Base-by-base conservation (phyloP, 2,797 vertebrate genomes). In the Neomorphus geoffroyi region DNA sequence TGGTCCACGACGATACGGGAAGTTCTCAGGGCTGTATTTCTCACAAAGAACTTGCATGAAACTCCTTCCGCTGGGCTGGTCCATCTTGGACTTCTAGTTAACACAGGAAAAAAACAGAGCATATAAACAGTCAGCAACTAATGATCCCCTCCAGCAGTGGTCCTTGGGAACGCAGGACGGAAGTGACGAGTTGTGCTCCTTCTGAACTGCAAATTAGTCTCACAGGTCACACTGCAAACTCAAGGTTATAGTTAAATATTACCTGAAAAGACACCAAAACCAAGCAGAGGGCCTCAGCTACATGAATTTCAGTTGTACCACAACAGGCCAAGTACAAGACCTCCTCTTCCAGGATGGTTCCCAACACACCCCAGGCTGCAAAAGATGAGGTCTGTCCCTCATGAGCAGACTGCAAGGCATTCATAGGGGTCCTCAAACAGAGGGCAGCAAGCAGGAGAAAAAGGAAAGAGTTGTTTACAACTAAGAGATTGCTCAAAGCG, bases 11-110 rank as follows among this genome's bases (percentile, higher is more conserved):
- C 99, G 98, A 66, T 99, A 99, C 2, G 99, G 99, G 93, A 99
- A 99, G 95, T 99, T 99, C 93, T 99, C 99, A 0, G 99, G 99
- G 97, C 98, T 99, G 94, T 99, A 99, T 96, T 99, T 99, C 96
- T 99, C 99, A 96, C 98, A 99, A 94, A 99, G 97, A 62, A 99
- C 99, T 97, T 99, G 98, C 97, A 99, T 98, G 91, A 99, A 99
- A 97, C 99, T 99, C 96, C 98, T 98, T 78, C 98, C 98, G 80
- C 98, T 98, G 91, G 98, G 98, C 93, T 99, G 97, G 96, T 99
- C 99, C 99, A 99, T 99, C 89, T 97, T 97, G 96, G 95, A 98
- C 97, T 96, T 97, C 97, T 97, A 90, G 82, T 67, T 81, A 74
- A 88, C 4, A 1, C 13, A 86, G 9, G 57, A 64, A 75, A 64